Base-by-base conservation (phyloP, 2,888 invertebrate genomes). In the Torymus auratus region DNA sequence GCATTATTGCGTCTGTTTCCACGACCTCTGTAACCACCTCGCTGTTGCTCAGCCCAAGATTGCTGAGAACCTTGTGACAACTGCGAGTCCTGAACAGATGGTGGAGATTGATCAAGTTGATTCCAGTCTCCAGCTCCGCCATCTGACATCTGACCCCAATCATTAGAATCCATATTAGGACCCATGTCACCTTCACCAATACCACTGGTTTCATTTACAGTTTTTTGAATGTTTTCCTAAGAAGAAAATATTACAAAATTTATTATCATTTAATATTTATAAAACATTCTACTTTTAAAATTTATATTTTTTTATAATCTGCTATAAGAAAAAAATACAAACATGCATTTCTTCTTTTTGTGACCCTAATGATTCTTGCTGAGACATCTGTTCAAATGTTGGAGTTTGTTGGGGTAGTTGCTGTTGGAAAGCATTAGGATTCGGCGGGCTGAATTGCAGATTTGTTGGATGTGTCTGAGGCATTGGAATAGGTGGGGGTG, bases 401-500 rank as follows among this genome's bases (percentile, higher is more conserved):
- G 83, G 85, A 53, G 76, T 71, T n/a, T 79, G 82, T n/a, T 60
- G 77, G 2, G 23, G 28, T 28, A 7, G 28, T 4, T 28, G 28
- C 7, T 28, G 76, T 50, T 72, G 82, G 72, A 88, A 91, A 69
- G 87, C 88, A 64, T 87, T 83, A 2, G 91, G 89, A 83, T 89
- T 90, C 56, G 89, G 90, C 62, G 89, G 89, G 81, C 88, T 90
- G 80, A 86, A 91, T 69, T 88, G 89, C 75, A 90, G 83, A 77
- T 86, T 88, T 60, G 88, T 87, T 76, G 90, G 90, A 83, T 91
- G 91, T 17, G 88, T 91, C 28, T 93, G 93, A 78, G 94, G 92
- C 89, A 93, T 91, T 2, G 93, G 93, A 84, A 93, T 93, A 13
- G 93, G 92, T 17, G 92, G 23, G 92, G 92, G 73, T 20, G 78